Conservation (phyloP, 2,888 invertebrate species). For the Meghimatium bilineatum region DNA sequence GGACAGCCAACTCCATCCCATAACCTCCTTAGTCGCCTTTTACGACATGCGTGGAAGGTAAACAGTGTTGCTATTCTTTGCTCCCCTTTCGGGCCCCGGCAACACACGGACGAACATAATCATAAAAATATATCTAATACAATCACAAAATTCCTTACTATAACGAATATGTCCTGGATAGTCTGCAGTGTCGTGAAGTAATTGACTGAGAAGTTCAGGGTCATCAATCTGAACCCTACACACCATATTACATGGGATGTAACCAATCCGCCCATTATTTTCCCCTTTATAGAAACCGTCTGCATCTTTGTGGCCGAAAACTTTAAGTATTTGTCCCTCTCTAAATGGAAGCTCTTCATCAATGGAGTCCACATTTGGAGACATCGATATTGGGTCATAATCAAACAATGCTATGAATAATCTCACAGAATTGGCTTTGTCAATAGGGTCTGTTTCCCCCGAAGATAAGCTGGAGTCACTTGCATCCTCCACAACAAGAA, state of each 20-base stretch:
- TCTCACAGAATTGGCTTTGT: slow-evolving; percentile 69
- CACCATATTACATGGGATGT: slow-evolving; percentile 99
- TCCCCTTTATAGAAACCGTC: slow-evolving; percentile 99
- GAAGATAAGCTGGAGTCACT: slow-evolving; percentile 71
- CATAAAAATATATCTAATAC: neutral
- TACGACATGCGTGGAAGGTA: no score
- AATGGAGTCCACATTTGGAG: slow-evolving; percentile 98
- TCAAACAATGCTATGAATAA: slow-evolving; percentile 95
- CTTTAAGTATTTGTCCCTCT: slow-evolving; percentile 97
- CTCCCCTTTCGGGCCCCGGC: no score
- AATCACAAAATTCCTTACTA: neutral
- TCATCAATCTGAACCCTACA: slow-evolving; percentile 84
- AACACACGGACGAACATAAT: neutral
- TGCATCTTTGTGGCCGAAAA: slow-evolving; percentile 97
- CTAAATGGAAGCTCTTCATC: slow-evolving; percentile 98
- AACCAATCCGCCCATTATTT: slow-evolving; percentile 86
- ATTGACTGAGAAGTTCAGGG: slow-evolving; percentile 72
- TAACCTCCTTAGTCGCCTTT: no score
- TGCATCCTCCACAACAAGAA: slow-evolving; percentile 67
- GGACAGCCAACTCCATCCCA: no score
- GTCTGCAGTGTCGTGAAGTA: slow-evolving; percentile 65
- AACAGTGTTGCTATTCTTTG: no score
- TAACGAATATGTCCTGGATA: neutral
- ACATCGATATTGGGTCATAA: slow-evolving; percentile 98
- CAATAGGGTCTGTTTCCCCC: slow-evolving; percentile 68